phyloP scores from a whole-genome alignment of 2,797 vertebrate genomes.

The Carapus acus region DNA sequence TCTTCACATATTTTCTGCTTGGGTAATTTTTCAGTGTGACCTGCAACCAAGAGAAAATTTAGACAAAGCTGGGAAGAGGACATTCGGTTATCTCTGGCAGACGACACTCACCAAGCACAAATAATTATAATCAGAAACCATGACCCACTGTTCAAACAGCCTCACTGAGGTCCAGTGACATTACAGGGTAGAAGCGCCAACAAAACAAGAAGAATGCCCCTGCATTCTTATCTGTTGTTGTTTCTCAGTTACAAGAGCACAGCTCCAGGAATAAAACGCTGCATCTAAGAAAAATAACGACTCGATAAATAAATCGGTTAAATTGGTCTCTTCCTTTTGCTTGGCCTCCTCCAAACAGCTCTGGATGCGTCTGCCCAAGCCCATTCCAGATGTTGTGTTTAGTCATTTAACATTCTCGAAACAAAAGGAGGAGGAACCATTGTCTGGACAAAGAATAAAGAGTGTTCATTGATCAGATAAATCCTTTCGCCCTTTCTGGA shows the following conservation, averaged over 20 bases:
- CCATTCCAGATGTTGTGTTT: conserved; percentile 52
- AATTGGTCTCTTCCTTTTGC: conserved; percentile 49
- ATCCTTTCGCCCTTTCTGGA: background rate
- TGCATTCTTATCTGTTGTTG: conserved; percentile 41
- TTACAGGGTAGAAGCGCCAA: conserved; percentile 13
- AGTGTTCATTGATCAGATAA: background rate
- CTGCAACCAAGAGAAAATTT: background rate
- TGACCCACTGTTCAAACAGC: conserved; percentile 11
- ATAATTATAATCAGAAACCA: conserved; percentile 17
- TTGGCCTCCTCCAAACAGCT: conserved; percentile 42
- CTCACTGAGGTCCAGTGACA: conserved; percentile 5
- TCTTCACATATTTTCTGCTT: background rate
- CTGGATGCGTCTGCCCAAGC: conserved; percentile 32
- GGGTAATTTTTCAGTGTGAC: background rate
- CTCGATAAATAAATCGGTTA: conserved; percentile 57
- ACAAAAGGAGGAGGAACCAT: conserved; percentile 32
- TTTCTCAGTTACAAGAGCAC: conserved; percentile 27
- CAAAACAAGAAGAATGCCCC: conserved; percentile 18
- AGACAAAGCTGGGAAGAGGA: conserved; percentile 7
- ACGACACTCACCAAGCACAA: conserved; percentile 14
- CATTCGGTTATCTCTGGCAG: conserved; percentile 43
- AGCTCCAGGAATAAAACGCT: conserved; percentile 40
- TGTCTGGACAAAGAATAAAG: too few relatives aligned
- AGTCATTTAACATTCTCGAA: conserved; percentile 27
- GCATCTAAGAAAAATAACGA: conserved; percentile 2